Base-by-base conservation (phyloP, 1,140 invertebrate species). In the Oppia nitens region DNA sequence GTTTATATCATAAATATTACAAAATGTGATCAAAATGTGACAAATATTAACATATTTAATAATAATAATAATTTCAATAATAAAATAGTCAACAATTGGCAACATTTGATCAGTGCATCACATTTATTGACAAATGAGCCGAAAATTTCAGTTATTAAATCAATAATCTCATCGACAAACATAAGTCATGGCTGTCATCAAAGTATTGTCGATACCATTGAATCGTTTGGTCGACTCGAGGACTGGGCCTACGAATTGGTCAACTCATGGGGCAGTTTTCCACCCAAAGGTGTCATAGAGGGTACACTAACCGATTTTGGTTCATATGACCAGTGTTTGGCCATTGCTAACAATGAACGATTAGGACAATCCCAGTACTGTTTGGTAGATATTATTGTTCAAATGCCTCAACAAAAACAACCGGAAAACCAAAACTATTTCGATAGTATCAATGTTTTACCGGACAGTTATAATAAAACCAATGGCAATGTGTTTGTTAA, bases 251-350 rank as follows among this genome's bases (percentile, higher is more conserved):
- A 17, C 28, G 11, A 49, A 49, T 4, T 56, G 12, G 51, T 53
- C 21, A 56, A 56, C 26, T 47, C 32, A 17, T 56, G 55, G 55
- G 55, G 24, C 21, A 56, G 47, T 12, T 56, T 56, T 60, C 63
- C 67, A 28, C 64, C 63, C 0, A 62, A 66, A 48, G 70, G 69
- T n/a, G 49, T 71, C n/a, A 28, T 71, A 12, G 62, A 68, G 25
- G 69, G 70, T 6, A 66, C 67, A 40, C 27, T 69, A 11, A 56
- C 58, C 1, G 69, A 68, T 64, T 63, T 71, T 27, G 71, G 71
- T 25, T 63, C 64, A n/a, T 71, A 64, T 53, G 68, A 68, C 27
- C 62, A 72, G 58, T 72, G 71, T 62, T 52, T 67, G 55, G 6
- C 20, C 17, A 40, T 40, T 40, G 17, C 32, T 9, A 6, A 6